phyloP scores from a whole-genome alignment of 2,797 vertebrate genomes.

The Pachyuromys duprasi region DNA sequence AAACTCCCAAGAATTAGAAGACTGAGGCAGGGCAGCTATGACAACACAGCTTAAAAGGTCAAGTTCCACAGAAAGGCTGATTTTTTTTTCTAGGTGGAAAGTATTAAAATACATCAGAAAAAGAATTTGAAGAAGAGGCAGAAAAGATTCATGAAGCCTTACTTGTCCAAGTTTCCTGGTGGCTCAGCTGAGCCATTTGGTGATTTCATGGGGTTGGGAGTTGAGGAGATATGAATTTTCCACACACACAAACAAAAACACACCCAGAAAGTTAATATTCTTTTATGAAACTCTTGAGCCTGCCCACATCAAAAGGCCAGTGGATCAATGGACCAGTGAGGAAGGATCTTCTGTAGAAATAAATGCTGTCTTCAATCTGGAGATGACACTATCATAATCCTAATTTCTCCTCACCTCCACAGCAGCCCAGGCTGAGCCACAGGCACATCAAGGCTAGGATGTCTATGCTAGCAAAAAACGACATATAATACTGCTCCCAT shows the following conservation, averaged over 20 bases:
- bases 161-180: neutral
- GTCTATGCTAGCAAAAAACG: neutral
- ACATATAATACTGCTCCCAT: neutral
- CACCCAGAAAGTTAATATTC: neutral
- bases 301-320: neutral
- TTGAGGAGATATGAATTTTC: neutral
- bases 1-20: neutral
- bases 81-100: neutral
- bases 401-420: neutral
- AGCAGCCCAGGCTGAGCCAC: accelerated
- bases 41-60: neutral
- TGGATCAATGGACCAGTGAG: neutral
- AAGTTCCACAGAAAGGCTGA: neutral
- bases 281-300: neutral
- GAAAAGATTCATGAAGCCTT: neutral
- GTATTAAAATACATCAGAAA: neutral
- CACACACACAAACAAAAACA: neutral
- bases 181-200: neutral
- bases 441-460: neutral
- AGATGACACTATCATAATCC: neutral
- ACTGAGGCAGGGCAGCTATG: neutral
- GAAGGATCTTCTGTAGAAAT: neutral
- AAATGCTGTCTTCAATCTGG: neutral
- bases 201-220: neutral
- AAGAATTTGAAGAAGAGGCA: neutral